Base-by-base conservation (phyloP, 2,113 vertebrate species). In the Hassar affinis region DNA sequence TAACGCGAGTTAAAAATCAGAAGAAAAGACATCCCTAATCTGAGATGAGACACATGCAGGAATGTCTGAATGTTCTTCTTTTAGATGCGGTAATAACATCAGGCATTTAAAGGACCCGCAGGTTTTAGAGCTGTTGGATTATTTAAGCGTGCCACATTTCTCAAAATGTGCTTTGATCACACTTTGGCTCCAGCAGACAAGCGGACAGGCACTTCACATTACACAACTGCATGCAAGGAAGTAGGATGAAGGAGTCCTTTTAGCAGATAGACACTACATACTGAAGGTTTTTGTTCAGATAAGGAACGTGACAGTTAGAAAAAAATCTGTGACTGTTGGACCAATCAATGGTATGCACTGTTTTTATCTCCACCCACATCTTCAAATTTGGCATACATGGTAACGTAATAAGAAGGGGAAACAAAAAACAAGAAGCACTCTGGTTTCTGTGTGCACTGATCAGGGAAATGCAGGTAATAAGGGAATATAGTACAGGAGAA, bases 91-190 rank as follows among this genome's bases (percentile, higher is more conserved):
- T 78, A 74, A 78, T 78, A 62, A 52, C 11, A 42, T 38, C 79
- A 87, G 47, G 14, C 49, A 4, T 62, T 25, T 68, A 52, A 30
- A 76, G 45, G 45, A 49, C n/a, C 20, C 15, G 76, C 62, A 77
- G 81, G 80, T 84, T 86, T 84, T 85, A 64, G 61, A 85, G 80
- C 76, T 85, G 83, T 72, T 85, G 62, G 85, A 86, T 85, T 88
- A 86, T 85, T 86, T 80, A 85, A 85, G 76, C 47, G 25, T 81
- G 82, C 75, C 85, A 82, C 87, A 82, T 84, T 82, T 84, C 71
- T 83, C 85, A 75, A 68, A 68, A 79, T 61, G 61, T 12, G 17
- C 45, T 61, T 68, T 49, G 6, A 30, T 10, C 72, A 64, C 64
- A 80, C 78, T 87, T 85, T 87, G 52, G 54, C 12, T 85, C 78